Evolutionary conservation across 2,888 invertebrate genomes (phyloP).

Genomic region (Calameuta idolon): DNA sequence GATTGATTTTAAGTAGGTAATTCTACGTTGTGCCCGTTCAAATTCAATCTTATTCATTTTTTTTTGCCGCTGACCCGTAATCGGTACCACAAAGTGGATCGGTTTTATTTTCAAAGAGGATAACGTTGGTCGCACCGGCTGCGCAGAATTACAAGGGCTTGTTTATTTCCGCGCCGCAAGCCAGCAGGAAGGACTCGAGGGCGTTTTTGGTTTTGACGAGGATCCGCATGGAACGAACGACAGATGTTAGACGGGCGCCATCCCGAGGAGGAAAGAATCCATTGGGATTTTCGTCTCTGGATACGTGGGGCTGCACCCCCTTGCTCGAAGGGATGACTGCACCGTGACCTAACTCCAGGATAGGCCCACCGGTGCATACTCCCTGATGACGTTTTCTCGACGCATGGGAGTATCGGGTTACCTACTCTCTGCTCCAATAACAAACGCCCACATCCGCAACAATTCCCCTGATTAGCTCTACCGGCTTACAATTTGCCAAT

Average conservation of each 20-base stretch:
- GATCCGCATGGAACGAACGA: conserved; percentile 44
- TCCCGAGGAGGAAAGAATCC: conserved; percentile 49
- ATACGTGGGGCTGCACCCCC: conserved; percentile 40
- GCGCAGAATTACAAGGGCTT: not conserved
- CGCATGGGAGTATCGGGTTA: conserved; percentile 54
- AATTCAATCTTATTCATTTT: not conserved
- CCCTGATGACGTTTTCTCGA: conserved; percentile 1
- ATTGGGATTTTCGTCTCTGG: conserved; percentile 40
- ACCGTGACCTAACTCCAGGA: not conserved
- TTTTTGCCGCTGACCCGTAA: not conserved
- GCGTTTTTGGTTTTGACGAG: conserved; percentile 5
- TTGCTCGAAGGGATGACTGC: conserved; percentile 28
- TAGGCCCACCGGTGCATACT: not conserved
- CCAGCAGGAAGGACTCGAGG: not conserved
- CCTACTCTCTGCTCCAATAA: conserved; percentile 50
- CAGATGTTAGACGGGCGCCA: conserved; percentile 63
- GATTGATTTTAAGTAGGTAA: not conserved
- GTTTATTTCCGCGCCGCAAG: not conserved
- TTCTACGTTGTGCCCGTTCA: not conserved
- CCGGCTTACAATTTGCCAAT: conserved; percentile 62
- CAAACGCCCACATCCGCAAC: conserved; percentile 59
- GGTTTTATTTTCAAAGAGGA: not conserved
- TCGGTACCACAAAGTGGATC: not conserved
- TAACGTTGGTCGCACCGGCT: not conserved
- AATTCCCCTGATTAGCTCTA: conserved; percentile 62